Base-by-base conservation (phyloP, 1,140 invertebrate genomes). In the Belonocnema kinseyi region DNA sequence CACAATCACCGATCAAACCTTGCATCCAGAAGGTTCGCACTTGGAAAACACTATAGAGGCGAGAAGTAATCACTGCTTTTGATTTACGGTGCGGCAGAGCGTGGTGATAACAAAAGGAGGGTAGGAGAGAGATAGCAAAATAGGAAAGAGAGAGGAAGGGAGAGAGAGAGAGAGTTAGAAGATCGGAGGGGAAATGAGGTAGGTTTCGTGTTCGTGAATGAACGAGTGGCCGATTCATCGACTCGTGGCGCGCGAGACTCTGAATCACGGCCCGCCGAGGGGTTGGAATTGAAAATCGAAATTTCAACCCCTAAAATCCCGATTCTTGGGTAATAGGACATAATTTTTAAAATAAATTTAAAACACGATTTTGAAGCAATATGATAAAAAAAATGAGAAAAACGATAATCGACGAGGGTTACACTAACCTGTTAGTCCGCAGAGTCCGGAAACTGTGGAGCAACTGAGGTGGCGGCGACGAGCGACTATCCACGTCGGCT, bases 371-470 rank as follows among this genome's bases (percentile, higher is more conserved):
- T 33, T 19, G 2, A 14, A 10, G n/a, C 8, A 33, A 40, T 7
- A 66, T 66, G 33, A 40, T 66, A 8, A 16, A 66, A 66, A 66
- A 40, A 26, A 21, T 21, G 26, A 58, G 26, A 26, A 33, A 14
- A 26, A n/a, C 26, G 40, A 10, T 66, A 66, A 40, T 40, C 26
- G 21, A 33, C 33, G 26, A 61, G 58, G 21, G 14, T 61, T 26
- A 21, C 51, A 80, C 81, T 86, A 81, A 80, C 83, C 80, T 82
- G 78, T 81, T 77, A 77, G 80, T 84, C 81, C 80, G 83, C 79
- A 82, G 80, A 83, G 83, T 85, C 81, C 85, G 81, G 80, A 85
- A 83, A 84, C 81, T 78, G 77, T 82, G 84, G 83, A 83, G 80
- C 82, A 81, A 85, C 84, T 85, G 84, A 84, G 76, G 77, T 79